phyloP scores from a whole-genome alignment of 2,888 invertebrate genomes.

The Synanthedon tipuliformis region DNA sequence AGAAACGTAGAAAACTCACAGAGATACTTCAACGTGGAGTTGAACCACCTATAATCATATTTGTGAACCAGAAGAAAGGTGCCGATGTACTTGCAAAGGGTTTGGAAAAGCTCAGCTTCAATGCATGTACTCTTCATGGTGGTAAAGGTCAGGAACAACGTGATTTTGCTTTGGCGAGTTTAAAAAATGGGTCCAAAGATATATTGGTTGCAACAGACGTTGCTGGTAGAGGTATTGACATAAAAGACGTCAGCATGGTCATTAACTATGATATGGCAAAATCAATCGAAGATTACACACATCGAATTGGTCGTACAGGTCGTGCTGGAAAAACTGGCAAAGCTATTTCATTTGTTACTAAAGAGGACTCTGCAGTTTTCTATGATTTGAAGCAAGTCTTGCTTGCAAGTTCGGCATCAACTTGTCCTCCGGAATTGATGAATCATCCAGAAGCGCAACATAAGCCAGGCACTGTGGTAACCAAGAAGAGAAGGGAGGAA shows the following conservation, averaged over 20 bases:
- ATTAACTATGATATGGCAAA: conserved; percentile 99
- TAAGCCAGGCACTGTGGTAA: conserved; percentile 95
- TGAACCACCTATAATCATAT: conserved; percentile 98
- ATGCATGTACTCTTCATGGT: conserved; percentile 97
- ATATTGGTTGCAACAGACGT: conserved; percentile 99
- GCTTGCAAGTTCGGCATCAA: conserved; percentile 89
- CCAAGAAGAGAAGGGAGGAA: conserved; percentile 93
- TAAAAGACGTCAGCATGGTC: conserved; percentile 98
- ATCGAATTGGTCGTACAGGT: conserved; percentile 99
- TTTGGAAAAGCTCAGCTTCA: conserved; percentile 95
- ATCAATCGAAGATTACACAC: conserved; percentile 96
- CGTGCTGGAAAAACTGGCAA: conserved; percentile 98
- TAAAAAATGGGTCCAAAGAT: conserved; percentile 96
- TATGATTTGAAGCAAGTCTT: conserved; percentile 97
- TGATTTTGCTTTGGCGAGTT: conserved; percentile 96
- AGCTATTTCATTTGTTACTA: conserved; percentile 96
- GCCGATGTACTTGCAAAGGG: conserved; percentile 98
- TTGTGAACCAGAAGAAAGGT: conserved; percentile 99
- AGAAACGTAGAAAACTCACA: conserved; percentile 96
- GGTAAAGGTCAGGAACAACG: conserved; percentile 99
- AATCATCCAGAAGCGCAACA: conserved; percentile 99
- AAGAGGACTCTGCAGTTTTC: conserved; percentile 94
- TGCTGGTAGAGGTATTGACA: conserved; percentile 99
- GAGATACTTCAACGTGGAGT: conserved; percentile 89
- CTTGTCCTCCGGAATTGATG: conserved; percentile 94